Evolutionary conservation across 2,888 invertebrate genomes (phyloP).

Genomic region (Lysandra bellargus): DNA sequence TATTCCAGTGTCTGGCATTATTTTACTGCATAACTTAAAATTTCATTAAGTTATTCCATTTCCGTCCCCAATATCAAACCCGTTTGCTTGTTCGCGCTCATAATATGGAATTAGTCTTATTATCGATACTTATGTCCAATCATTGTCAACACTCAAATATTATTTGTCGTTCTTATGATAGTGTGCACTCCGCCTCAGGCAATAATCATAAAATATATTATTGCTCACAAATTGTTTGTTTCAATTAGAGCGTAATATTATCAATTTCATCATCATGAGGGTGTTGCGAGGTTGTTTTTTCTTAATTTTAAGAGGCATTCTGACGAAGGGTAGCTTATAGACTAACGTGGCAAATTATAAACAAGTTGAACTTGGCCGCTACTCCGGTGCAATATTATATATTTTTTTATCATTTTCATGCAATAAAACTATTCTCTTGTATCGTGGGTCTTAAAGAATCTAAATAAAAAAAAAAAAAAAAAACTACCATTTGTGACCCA

Average conservation of each 20-base stretch:
- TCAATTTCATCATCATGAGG: slow-evolving; percentile 7
- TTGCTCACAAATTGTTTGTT: slow-evolving; percentile 17
- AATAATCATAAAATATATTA: slow-evolving; percentile 1
- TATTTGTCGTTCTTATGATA: background rate
- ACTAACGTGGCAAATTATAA: no score
- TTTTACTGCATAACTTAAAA: background rate
- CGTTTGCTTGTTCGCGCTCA: background rate
- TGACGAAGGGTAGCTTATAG: background rate
- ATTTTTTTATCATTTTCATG: no score
- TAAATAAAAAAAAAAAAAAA: no score
- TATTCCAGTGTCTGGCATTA: background rate
- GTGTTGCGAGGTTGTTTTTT: background rate
- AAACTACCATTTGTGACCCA: no score
- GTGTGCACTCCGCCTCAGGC: slow-evolving; percentile 10
- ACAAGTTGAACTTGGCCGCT: no score
- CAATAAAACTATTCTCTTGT: no score
- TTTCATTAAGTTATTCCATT: slow-evolving; percentile 6
- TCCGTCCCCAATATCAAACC: slow-evolving; percentile 1
- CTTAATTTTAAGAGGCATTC: background rate
- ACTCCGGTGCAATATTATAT: no score
- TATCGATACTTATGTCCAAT: slow-evolving; percentile 9
- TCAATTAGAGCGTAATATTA: slow-evolving; percentile 25
- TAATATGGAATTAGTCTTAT: background rate
- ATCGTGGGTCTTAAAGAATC: no score
- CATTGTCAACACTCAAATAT: slow-evolving; percentile 7